These are phyloP conservation scores for Phasia obesa DNA, from an alignment of 2,888 invertebrate species.

Conservation along the genomic window DNA sequence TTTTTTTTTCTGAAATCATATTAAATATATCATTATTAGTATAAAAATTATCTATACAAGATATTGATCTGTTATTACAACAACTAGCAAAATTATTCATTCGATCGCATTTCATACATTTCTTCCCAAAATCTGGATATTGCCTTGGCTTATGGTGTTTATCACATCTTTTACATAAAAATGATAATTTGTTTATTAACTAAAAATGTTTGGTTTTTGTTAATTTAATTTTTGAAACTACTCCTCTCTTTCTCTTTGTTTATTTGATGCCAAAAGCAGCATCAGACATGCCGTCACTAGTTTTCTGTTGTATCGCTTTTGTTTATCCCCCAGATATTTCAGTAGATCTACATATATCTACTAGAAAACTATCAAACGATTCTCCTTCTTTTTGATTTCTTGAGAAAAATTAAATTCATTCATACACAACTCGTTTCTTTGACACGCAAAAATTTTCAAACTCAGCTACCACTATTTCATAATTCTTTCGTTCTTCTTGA, in stretches of 20 bases:
- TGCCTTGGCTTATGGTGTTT: conserved; percentile 13
- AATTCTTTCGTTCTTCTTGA: not conserved
- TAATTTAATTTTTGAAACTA: conserved; percentile 1
- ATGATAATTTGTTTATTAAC: conserved; percentile 1
- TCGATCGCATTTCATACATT: not conserved
- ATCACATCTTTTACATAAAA: conserved; percentile 22
- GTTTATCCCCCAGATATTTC: conserved; percentile 20
- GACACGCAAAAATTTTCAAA: conserved; percentile 21
- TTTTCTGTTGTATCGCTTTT: not conserved
- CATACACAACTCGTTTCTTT: conserved; percentile 21
- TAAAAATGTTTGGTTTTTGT: not conserved
- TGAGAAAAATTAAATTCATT: conserved; percentile 23
- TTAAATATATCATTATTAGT: conserved; percentile 26
- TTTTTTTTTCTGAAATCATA: conserved; percentile 28
- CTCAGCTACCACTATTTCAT: not conserved
- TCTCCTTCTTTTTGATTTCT: conserved; percentile 26
- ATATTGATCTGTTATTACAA: conserved; percentile 27
- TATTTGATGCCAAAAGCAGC: conserved; percentile 1
- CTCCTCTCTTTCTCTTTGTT: conserved; percentile 10
- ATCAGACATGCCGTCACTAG: not conserved
- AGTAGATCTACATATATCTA: conserved; percentile 14
- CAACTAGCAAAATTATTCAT: conserved; percentile 10
- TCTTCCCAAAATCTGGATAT: conserved; percentile 20
- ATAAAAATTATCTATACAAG: conserved; percentile 20
- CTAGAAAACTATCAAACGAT: conserved; percentile 14